Evolutionary conservation across 1,140 invertebrate genomes (phyloP).

Genomic region (Probaryconus sp.): DNA sequence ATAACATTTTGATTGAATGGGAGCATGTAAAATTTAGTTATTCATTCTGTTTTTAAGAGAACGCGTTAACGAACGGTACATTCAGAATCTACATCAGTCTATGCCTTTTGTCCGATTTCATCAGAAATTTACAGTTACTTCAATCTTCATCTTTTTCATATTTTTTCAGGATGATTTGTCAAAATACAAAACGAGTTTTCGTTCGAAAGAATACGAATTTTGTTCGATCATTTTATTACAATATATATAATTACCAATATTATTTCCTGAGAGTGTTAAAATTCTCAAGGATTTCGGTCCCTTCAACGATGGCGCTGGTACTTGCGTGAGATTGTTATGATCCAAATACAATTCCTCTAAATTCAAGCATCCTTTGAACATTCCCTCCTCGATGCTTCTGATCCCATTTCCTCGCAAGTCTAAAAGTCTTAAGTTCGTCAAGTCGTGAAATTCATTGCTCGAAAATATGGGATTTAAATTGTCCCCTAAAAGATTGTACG

Average conservation of each 20-base stretch:
- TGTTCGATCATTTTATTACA: too few relatives aligned
- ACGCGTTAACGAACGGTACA: constrained; percentile 11
- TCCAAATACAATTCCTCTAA: constrained; percentile 89
- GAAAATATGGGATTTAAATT: constrained; percentile 94
- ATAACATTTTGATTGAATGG: too few relatives aligned
- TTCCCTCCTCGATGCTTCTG: constrained; percentile 88
- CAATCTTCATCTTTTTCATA: background rate
- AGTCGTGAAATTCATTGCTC: constrained; percentile 88
- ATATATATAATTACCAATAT: constrained; percentile 91
- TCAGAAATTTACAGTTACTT: constrained; percentile 12
- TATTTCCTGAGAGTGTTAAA: constrained; percentile 86
- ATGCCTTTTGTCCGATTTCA: constrained; percentile 5
- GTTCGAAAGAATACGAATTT: constrained; percentile 17
- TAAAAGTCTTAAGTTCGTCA: constrained; percentile 84
- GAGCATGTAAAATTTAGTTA: too few relatives aligned
- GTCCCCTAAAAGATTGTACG: constrained; percentile 91
- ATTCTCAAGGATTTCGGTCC: constrained; percentile 85
- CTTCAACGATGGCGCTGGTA: constrained; percentile 88
- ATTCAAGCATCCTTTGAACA: constrained; percentile 88
- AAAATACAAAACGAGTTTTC: too few relatives aligned
- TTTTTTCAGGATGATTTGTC: constrained; percentile 1
- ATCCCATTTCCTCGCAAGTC: constrained; percentile 89
- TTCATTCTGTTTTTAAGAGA: too few relatives aligned
- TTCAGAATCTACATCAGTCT: constrained; percentile 7
- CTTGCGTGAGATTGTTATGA: constrained; percentile 84